These are phyloP conservation scores for Pachliopta kotzebuea DNA, from an alignment of 2,888 invertebrate genomes.

Conservation along the genomic window DNA sequence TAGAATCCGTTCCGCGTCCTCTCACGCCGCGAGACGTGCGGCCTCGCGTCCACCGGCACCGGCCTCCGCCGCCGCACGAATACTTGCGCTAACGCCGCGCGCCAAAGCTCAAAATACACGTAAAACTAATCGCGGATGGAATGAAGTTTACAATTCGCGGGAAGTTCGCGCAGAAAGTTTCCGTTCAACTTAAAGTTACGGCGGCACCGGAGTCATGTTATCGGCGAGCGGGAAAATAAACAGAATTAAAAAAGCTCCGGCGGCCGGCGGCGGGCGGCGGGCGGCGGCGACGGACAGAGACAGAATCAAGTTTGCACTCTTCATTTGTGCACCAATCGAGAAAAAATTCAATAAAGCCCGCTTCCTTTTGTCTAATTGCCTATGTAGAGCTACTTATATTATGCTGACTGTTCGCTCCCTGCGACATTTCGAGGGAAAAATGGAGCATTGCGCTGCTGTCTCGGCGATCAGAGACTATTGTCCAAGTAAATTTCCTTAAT, in stretches of 20 bases:
- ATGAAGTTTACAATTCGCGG: slow-evolving; percentile 57
- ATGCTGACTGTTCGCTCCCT: slow-evolving; percentile 54
- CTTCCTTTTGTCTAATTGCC: slow-evolving; percentile 76
- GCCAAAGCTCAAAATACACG: slow-evolving; percentile 42
- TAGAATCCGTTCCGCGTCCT: slow-evolving; percentile 61
- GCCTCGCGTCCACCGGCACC: slow-evolving; percentile 34
- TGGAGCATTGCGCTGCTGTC: slow-evolving; percentile 41
- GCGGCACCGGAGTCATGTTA: slow-evolving; percentile 13
- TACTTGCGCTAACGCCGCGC: slow-evolving; percentile 42
- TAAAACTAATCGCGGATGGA: slow-evolving; percentile 32
- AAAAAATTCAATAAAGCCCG: slow-evolving; percentile 77
- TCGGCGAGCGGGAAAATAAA: slow-evolving; percentile 46
- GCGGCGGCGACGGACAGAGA: slow-evolving; percentile 64
- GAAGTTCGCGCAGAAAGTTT: slow-evolving; percentile 45
- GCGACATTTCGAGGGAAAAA: slow-evolving; percentile 52
- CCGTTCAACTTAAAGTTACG: slow-evolving; percentile 31
- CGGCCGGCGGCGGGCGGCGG: slow-evolving; percentile 49
- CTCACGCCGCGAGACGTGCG: slow-evolving; percentile 51
- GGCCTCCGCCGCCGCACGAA: slow-evolving; percentile 46
- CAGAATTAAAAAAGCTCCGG: slow-evolving; percentile 58
- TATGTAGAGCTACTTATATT: slow-evolving; percentile 65
- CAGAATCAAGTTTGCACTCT: slow-evolving; percentile 64
- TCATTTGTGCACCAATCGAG: slow-evolving; percentile 74
- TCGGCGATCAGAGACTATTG: slow-evolving; percentile 36
- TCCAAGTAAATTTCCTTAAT: slow-evolving; percentile 29